phyloP scores from a whole-genome alignment of 1,140 invertebrate species.

The Bathynomus jamesi region DNA sequence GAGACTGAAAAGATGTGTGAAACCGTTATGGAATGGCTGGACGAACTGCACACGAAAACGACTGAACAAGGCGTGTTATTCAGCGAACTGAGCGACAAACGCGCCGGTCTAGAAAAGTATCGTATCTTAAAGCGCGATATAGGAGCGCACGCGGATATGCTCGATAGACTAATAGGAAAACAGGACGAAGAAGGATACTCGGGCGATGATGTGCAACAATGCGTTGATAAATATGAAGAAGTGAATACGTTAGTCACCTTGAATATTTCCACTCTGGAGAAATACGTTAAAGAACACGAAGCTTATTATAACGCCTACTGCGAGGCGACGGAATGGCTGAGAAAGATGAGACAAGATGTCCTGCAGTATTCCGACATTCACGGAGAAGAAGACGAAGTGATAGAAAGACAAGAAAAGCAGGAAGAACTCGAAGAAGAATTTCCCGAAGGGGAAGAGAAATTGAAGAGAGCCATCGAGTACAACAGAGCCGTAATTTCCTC shows the following conservation, averaged over 20 bases:
- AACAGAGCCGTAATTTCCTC: slow-evolving; percentile 68
- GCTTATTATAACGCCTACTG: slow-evolving; percentile 72
- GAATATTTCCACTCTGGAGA: slow-evolving; percentile 56
- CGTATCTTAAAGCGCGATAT: slow-evolving; percentile 61
- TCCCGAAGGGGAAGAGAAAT: slow-evolving; percentile 59
- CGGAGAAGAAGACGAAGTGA: slow-evolving; percentile 65
- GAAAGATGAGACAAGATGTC: slow-evolving; percentile 68
- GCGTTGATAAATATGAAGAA: slow-evolving; percentile 60
- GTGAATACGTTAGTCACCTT: slow-evolving; percentile 48
- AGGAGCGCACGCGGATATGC: slow-evolving; percentile 61
- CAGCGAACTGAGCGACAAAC: slow-evolving; percentile 83
- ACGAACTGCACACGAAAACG: slow-evolving; percentile 75
- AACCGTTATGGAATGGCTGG: slow-evolving; percentile 62
- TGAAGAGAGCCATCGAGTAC: slow-evolving; percentile 63
- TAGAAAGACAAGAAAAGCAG: slow-evolving; percentile 63
- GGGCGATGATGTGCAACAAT: slow-evolving; percentile 55
- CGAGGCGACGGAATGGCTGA: slow-evolving; percentile 78
- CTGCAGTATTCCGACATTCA: slow-evolving; percentile 76
- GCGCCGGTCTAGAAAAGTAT: slow-evolving; percentile 73
- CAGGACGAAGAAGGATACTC: slow-evolving; percentile 36
- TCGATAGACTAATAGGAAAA: slow-evolving; percentile 49
- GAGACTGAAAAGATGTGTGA: slow-evolving; percentile 58
- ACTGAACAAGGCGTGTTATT: slow-evolving; percentile 53
- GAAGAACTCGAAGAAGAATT: slow-evolving; percentile 58
- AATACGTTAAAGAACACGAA: slow-evolving; percentile 78